These are phyloP conservation scores for Heliconius melpomene DNA, from an alignment of 1,140 invertebrate species.

Conservation along the genomic window DNA sequence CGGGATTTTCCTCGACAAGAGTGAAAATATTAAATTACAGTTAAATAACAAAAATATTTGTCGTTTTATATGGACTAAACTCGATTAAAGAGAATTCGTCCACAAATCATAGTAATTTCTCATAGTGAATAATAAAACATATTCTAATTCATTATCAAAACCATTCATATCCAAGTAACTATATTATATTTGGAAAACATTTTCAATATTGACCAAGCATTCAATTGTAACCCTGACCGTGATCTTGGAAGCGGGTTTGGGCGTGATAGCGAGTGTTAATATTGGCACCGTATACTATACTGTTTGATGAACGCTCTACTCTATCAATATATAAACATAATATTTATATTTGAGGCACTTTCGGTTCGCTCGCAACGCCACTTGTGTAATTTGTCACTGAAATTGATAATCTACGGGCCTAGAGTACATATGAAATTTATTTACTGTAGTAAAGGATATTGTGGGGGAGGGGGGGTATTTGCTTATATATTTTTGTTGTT, in stretches of 20 bases:
- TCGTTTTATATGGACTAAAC: no score
- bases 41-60: no score
- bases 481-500: no score
- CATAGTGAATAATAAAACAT: neutral
- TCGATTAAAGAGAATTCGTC: no score
- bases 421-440: constrained; percentile 5
- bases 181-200: constrained; percentile 38
- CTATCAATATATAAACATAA: constrained; percentile 81
- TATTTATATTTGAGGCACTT: constrained; percentile 79
- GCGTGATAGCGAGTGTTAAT: constrained; percentile 78
- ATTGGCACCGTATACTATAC: constrained; percentile 72
- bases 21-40: no score
- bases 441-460: neutral
- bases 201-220: constrained; percentile 68
- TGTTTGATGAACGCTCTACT: constrained; percentile 78
- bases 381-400: constrained; percentile 76
- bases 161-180: neutral
- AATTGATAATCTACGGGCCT: constrained; percentile 22
- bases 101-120: neutral
- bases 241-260: constrained; percentile 67
- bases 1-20: no score
- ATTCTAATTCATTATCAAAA: neutral
- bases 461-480: neutral
- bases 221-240: constrained; percentile 61
- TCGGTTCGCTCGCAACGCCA: constrained; percentile 61